Evolutionary conservation across 92 coral and sea anemone species (phyloP).

Genomic region (Phenganax stokvisi): DNA sequence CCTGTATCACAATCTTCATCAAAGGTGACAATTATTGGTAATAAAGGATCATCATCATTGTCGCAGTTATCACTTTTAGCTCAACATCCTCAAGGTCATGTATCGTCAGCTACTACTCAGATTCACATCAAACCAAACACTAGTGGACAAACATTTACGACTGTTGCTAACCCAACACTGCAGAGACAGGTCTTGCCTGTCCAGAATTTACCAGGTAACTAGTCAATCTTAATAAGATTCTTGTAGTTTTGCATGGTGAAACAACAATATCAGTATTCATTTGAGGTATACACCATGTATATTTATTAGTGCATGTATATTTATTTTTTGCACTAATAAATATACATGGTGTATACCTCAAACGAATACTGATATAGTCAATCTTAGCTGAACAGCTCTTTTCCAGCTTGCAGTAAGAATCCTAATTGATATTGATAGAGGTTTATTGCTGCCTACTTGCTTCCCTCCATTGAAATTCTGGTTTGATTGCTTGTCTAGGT

Average conservation of each 20-base stretch:
- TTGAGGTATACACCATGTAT: too few species aligned
- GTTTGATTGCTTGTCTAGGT: not conserved
- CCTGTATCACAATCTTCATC: conserved; percentile 25
- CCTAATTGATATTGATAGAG: not conserved
- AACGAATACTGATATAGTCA: too few species aligned
- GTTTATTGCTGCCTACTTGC: not conserved
- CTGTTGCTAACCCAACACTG: conserved; percentile 9
- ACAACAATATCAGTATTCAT: too few species aligned
- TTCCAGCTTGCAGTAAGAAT: not conserved
- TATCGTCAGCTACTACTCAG: conserved; percentile 13
- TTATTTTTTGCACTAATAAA: too few species aligned
- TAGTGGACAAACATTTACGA: conserved; percentile 10
- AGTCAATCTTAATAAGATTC: too few species aligned
- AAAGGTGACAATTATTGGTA: conserved; percentile 28
- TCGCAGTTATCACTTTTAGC: conserved; percentile 32
- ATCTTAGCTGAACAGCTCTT: too few species aligned
- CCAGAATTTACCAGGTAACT: conserved; percentile 19
- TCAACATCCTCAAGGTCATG: conserved; percentile 40
- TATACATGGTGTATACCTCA: too few species aligned
- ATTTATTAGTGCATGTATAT: not conserved
- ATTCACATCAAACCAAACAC: conserved; percentile 33
- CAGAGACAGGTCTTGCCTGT: conserved; percentile 37
- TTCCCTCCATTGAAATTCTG: not conserved
- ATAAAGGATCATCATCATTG: conserved; percentile 30
- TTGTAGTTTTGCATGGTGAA: too few species aligned